Evolutionary conservation across 2,113 vertebrate genomes (phyloP).

Genomic region (Grammomys surdaster): DNA sequence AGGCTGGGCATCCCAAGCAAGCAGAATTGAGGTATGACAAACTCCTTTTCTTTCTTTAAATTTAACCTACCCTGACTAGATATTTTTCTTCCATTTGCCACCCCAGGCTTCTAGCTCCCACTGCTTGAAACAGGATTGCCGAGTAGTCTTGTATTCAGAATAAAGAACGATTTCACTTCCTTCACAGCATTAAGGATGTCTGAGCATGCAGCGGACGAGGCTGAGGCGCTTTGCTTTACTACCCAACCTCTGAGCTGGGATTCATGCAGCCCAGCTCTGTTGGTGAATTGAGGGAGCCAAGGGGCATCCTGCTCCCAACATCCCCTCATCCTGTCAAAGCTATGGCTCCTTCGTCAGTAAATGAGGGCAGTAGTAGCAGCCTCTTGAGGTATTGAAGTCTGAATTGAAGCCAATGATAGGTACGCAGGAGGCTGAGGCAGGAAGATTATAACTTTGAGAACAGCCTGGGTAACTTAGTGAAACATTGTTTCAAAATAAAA

Average conservation of each 20-base stretch:
- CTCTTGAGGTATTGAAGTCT: neutral
- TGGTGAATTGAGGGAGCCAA: no score
- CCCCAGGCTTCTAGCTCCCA: neutral
- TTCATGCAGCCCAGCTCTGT: no score
- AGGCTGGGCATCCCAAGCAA: neutral
- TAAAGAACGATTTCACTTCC: neutral
- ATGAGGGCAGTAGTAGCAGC: no score
- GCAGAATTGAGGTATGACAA: no score
- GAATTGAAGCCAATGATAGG: no score
- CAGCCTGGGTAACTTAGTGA: neutral
- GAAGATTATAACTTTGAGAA: neutral
- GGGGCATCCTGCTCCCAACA: neutral
- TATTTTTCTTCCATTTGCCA: neutral
- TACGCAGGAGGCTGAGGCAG: neutral
- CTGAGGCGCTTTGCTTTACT: accelerated
- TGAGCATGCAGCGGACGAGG: neutral
- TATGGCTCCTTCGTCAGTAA: neutral
- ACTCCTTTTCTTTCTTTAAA: neutral
- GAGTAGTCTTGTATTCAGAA: neutral
- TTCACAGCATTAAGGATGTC: accelerated
- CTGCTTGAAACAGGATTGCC: neutral
- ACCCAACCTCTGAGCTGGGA: neutral
- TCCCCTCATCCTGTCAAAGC: no score
- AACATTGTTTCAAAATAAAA: neutral
- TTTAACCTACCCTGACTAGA: neutral